phyloP scores from a whole-genome alignment of 2,888 invertebrate genomes.

The Aethes cnicana region DNA sequence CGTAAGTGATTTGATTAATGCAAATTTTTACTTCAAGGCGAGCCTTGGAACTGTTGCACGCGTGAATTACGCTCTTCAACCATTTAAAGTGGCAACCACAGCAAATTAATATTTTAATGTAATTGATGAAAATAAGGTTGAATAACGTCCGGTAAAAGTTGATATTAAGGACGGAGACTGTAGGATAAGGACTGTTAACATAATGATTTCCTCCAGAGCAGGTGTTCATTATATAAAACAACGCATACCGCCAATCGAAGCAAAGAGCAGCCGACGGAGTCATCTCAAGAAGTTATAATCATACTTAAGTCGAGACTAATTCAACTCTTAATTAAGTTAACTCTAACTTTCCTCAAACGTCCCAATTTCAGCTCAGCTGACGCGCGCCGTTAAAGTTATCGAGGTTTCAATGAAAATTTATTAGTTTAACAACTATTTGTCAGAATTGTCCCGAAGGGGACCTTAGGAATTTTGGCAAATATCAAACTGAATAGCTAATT shows the following conservation, averaged over 20 bases:
- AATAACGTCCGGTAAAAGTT: conserved; percentile 24
- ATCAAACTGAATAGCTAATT: conserved; percentile 68
- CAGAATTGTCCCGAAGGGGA: conserved; percentile 73
- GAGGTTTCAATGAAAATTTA: conserved; percentile 78
- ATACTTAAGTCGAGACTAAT: conserved; percentile 72
- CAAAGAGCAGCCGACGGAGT: conserved; percentile 53
- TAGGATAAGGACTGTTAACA: conserved; percentile 16
- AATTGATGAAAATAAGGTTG: conserved; percentile 5
- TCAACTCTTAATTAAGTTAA: conserved; percentile 76
- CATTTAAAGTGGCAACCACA: conserved; percentile 11
- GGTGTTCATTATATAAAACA: conserved; percentile 13
- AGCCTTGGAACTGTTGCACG: conserved; percentile 65
- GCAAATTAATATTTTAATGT: background rate
- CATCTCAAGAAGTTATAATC: conserved; percentile 70
- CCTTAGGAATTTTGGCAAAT: conserved; percentile 65
- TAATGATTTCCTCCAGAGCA: conserved; percentile 24
- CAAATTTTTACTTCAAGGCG: conserved; percentile 54
- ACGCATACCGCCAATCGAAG: conserved; percentile 34
- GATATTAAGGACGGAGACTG: conserved; percentile 20
- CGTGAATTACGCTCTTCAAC: conserved; percentile 15
- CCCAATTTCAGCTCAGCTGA: conserved; percentile 69
- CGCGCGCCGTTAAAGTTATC: conserved; percentile 61
- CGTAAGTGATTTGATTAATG: conserved; percentile 66
- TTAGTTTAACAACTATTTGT: conserved; percentile 78
- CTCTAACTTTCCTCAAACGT: conserved; percentile 67